These are phyloP conservation scores for Lethenteron reissneri DNA, from an alignment of 2,113 vertebrate species.

Conservation along the genomic window DNA sequence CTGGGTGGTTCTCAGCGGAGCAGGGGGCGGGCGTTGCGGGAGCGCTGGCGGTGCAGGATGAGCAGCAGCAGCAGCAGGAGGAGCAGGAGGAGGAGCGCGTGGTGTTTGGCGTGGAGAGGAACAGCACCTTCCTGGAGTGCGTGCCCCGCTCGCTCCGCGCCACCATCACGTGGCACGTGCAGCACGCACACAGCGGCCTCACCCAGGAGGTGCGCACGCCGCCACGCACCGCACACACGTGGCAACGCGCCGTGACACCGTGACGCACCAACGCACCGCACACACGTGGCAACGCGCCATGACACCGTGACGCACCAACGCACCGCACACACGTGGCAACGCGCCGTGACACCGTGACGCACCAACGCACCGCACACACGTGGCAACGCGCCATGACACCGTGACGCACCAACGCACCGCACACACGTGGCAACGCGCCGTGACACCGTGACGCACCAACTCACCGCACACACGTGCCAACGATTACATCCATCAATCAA, in stretches of 20 bases:
- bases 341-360: not conserved
- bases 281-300: not conserved
- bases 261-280: not conserved
- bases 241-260: not conserved
- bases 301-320: not conserved
- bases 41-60: too few species aligned
- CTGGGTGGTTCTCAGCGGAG: too few species aligned
- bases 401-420: not conserved
- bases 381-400: not conserved
- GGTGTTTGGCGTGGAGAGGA: conserved; percentile 63
- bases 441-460: not conserved
- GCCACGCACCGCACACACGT: not conserved
- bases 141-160: conserved; percentile 79
- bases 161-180: conserved; percentile 55
- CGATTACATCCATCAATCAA: too few species aligned
- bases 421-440: not conserved
- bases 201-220: not conserved
- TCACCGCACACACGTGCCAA: not conserved
- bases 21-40: too few species aligned
- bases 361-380: not conserved
- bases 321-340: not conserved
- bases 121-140: conserved; percentile 72
- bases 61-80: too few species aligned
- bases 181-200: conserved; percentile 28
- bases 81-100: not conserved